Evolutionary conservation across 2,797 vertebrate genomes (phyloP), one percentile per base, ranked within the genome.

Genomic region (Geotrypetes seraphini): DNA sequence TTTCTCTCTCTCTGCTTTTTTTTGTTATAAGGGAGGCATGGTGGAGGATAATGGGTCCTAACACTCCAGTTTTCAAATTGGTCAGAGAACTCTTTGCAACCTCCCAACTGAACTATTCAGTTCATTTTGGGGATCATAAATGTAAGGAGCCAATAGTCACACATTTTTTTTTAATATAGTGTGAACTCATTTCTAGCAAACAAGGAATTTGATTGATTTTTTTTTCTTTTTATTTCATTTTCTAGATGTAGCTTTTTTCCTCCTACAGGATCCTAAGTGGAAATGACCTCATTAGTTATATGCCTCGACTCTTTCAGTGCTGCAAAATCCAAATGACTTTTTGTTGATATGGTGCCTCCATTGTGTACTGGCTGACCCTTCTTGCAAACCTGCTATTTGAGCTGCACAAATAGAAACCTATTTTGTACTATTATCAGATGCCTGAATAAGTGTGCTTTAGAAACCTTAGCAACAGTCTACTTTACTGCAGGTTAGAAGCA

Each of bases 381-480:
- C 15, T 47, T 60, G 22, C 56, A 43, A 53, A 47, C 48, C 25
- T 28, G n/a, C 15, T 30, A 50, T 71, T 65, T 36, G 39, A 48
- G 28, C 48, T 45, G 23, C 40, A 19, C 22, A 66, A 65, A 52
- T 44, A 50, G 7, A 63, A n/a, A 39, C 4, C 7, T 39, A 22
- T 63, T 53, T 54, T 47, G 33, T 50, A 28, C 3, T 19, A 38
- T 53, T 60, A 65, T 56, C 16, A 12, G 18, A 17, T 50, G 26
- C 36, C 27, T 50, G 16, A 8, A 46, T 66, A 60, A 24, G 5
- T 31, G 33, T 30, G 57, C 43, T 50, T 27, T 57, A 28, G 46
- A 48, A 50, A 72, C 55, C 47, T n/a, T 72, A 68, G 55, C 55
- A 72, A 62, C 44, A 50, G 13, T 25, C 6, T 22, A 33, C 30